phyloP scores from a whole-genome alignment of 1,140 invertebrate species.

The Penaeus japonicus region DNA sequence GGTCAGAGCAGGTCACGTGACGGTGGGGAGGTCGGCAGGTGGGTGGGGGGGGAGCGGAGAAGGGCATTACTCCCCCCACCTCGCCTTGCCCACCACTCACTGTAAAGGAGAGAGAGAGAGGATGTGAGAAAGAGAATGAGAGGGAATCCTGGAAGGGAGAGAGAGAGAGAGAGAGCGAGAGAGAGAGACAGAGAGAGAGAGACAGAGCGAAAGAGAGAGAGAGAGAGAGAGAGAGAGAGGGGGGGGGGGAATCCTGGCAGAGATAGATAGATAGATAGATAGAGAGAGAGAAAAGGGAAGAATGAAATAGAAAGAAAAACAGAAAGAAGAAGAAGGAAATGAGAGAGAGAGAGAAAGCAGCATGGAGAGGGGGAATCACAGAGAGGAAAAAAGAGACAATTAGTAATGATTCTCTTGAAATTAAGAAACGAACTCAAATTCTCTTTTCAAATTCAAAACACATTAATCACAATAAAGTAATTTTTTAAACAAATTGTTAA shows the following conservation, averaged over 20 bases:
- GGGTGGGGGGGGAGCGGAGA: background rate
- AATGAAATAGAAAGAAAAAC: background rate
- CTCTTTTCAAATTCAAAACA: too few species aligned
- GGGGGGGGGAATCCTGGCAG: background rate
- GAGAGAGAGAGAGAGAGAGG: slow-evolving; percentile 24
- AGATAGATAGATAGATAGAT: too few species aligned
- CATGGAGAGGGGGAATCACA: too few species aligned
- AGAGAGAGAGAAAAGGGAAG: too few species aligned
- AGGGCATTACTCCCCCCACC: background rate
- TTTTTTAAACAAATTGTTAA: too few species aligned
- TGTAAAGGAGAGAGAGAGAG: background rate
- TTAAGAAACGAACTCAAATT: too few species aligned
- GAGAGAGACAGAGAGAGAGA: background rate
- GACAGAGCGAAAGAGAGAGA: background rate
- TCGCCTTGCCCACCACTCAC: background rate
- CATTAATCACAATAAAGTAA: too few species aligned
- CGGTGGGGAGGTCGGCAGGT: background rate
- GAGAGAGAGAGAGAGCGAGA: background rate
- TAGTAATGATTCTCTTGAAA: too few species aligned
- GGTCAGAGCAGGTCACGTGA: background rate
- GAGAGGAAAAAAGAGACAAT: too few species aligned
- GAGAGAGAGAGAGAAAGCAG: background rate
- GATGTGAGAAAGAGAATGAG: background rate
- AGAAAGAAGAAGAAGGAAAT: background rate
- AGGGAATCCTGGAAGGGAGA: background rate